phyloP scores from a whole-genome alignment of 2,888 invertebrate species.

The Macrophya alboannulata region DNA sequence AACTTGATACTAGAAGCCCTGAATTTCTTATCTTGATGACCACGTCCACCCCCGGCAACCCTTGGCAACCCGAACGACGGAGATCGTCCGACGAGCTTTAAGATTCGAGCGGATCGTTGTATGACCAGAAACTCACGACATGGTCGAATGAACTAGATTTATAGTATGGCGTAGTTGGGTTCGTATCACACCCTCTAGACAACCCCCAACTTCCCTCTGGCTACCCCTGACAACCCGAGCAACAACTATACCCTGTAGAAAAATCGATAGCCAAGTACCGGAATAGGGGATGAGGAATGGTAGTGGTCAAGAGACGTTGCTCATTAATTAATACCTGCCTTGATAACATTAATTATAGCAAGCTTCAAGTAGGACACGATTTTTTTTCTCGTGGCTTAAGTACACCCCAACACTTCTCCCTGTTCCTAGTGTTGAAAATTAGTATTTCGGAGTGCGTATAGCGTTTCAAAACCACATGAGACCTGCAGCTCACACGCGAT shows the following conservation, averaged over 20 bases:
- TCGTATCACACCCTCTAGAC: neutral
- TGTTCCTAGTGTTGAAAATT: neutral
- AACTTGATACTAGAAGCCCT: neutral
- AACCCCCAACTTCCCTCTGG: conserved; percentile 2
- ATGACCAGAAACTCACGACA: conserved; percentile 35
- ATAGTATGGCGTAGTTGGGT: neutral
- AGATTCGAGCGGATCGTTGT: conserved; percentile 34
- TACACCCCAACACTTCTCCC: neutral
- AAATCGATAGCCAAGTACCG: conserved; percentile 34
- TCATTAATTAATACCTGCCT: neutral
- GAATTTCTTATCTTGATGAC: conserved; percentile 3
- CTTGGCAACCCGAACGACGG: neutral
- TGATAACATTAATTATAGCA: neutral
- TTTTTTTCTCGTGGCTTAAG: neutral
- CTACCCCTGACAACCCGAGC: conserved; percentile 42
- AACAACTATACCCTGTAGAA: conserved; percentile 38
- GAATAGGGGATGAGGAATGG: neutral
- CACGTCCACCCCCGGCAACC: conserved; percentile 4
- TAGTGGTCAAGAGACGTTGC: conserved; percentile 8
- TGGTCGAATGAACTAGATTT: conserved; percentile 20
- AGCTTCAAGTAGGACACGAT: neutral
- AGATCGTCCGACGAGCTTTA: conserved; percentile 6
- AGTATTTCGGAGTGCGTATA: neutral
- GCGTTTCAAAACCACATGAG: neutral
- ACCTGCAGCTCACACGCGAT: conserved; percentile 25